Evolutionary conservation across 2,113 vertebrate genomes (phyloP).

Genomic region (Scytalopus superciliaris): DNA sequence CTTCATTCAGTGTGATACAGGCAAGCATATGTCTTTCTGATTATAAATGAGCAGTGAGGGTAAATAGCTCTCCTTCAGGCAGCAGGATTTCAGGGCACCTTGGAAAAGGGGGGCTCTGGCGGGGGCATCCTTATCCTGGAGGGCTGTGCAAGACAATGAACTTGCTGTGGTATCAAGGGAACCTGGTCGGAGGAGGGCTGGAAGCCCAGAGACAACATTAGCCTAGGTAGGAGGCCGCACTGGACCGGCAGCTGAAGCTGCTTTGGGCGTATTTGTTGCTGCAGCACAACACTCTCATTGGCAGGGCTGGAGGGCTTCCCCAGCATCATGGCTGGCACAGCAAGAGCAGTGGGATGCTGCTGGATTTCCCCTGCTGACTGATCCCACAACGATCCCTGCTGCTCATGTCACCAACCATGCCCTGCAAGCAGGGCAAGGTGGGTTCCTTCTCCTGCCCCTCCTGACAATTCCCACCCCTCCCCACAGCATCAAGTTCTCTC

Average conservation of each 20-base stretch:
- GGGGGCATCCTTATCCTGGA: rapidly evolving
- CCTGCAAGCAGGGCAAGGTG: neutral
- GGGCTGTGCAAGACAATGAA: rapidly evolving
- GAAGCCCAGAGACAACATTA: neutral
- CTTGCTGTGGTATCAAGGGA: rapidly evolving
- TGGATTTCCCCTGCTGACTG: neutral
- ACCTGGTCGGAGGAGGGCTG: neutral
- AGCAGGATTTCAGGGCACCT: neutral
- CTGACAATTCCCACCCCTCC: neutral
- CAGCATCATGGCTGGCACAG: neutral
- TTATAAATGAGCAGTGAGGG: neutral
- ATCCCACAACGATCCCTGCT: neutral
- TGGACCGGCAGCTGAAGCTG: rapidly evolving
- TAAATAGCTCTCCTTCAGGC: neutral
- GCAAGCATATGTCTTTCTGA: rapidly evolving
- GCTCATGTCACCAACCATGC: neutral
- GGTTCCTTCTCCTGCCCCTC: neutral
- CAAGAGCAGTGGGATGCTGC: neutral
- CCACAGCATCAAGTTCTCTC: neutral
- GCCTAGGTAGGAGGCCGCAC: neutral
- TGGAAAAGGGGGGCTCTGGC: rapidly evolving
- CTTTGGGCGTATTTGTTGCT: neutral
- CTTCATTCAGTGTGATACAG: neutral
- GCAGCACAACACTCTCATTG: neutral
- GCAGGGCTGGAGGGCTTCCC: neutral